Evolutionary conservation across 2,113 vertebrate species (phyloP), one percentile per base, ranked within the genome.

Genomic region (Xiphophorus maculatus): DNA sequence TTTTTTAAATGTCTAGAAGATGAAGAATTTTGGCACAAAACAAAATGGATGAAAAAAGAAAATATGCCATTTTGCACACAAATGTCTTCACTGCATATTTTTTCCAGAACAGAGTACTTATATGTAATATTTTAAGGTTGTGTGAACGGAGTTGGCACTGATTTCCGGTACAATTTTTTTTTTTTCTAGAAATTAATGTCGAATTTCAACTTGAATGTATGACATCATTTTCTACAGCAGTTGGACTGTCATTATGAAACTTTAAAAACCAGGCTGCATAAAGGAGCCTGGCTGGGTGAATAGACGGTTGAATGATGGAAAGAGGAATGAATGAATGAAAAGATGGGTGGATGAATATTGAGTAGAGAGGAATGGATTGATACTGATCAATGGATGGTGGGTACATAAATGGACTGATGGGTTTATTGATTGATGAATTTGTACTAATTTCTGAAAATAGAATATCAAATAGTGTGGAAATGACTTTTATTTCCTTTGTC

Each of bases 11-110:
- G 10, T 73, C 32, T n/a, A 0, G 14, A 72, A 71, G 15, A 9
- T 17, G 6, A 71, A 64, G 42, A 72, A 74, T 76, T 40, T 77
- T 25, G 48, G 62, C 51, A 63, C 33, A 48, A 51, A 76, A 68
- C 8, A 40, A 19, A 10, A 51, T 7, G 7, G 27, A 14, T 60
- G 12, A 48, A 54, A 33, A 5, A 66, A 77, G 69, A 67, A 19
- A 9, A 61, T 68, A 44, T 33, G 10, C 66, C 44, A 70, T 77
- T 91, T 85, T 88, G 76, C 77, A 85, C 84, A 79, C 66, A 25
- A 51, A 22, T 70, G 15, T 82, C 63, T 79, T 80, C 54, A 72
- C 14, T 79, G 44, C 75, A 75, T 58, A 48, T 15, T 66, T 60
- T 84, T 66, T 40, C 28, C 19, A 25, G 13, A 19, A 48, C 12